Evolutionary conservation across 2,113 vertebrate species (phyloP), one percentile per base, ranked within the genome.

Genomic region (Tragulus kanchil): DNA sequence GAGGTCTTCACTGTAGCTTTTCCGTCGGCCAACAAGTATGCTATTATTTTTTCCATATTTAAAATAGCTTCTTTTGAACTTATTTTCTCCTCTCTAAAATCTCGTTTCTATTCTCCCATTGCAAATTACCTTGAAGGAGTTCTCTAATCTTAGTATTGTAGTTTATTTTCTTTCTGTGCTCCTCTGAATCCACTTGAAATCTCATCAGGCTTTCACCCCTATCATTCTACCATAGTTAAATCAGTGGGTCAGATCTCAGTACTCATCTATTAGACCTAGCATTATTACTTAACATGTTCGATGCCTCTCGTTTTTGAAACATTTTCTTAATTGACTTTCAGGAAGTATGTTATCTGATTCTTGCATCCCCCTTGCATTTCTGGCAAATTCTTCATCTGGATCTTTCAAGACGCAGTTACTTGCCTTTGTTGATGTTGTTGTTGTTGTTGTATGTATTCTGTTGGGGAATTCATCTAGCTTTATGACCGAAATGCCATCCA

Each of bases 31-130:
- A 81, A 15, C 15, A 42, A 71, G n/a, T 13, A 58, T 95, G 9
- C 25, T 71, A 7, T 73, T 93, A 91, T 56, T 91, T 84, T 50
- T 95, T 61, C 54, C 21, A 12, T 75, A 23, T 81, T 85, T 93
- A 85, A 91, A 73, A n/a, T 95, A 42, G 4, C 14, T 89, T 73
- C 36, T 73, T 48, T 89, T 94, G 48, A 90, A 86, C 4, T 3
- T 9, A 10, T 19, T 45, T 36, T 64, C 14, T 13, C 15, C 0
- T 25, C 12, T 62, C 45, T 82, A 16, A 3, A 83, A 3, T 77
- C 19, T 8, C 13, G 36, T 71, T 82, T 89, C 48, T 92, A 50
- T 58, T 17, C 16, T 58, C 64, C 71, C 48, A 25, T n/a, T 77
- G 36, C 3, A 82, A 3, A 89, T 58, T 89, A 77, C 58, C 17